Percentiles rank a stretch among this genome's conserved stretches.
These are phyloP conservation scores for Drosophila athabasca DNA, from an alignment of 1,140 invertebrate species.

Conservation along the genomic window DNA sequence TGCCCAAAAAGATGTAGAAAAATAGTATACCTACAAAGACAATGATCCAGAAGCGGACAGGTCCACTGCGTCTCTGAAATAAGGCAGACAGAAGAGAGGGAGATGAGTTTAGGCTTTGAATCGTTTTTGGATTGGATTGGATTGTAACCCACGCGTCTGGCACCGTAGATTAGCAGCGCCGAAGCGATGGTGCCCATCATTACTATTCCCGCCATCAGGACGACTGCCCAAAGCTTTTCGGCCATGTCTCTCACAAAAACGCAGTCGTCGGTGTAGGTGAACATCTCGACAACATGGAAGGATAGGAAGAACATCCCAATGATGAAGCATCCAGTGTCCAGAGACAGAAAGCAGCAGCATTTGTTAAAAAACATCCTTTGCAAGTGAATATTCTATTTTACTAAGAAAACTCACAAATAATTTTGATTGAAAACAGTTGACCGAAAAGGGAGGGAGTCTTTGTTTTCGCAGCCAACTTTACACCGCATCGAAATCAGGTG, in stretches of 20 bases:
- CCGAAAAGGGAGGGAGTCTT: not conserved
- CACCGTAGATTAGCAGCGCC: constrained; percentile 3
- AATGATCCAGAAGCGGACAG: too few species aligned
- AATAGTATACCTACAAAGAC: too few species aligned
- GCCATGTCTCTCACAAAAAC: constrained; percentile 42
- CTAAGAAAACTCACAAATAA: constrained; percentile 5
- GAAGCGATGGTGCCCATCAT: constrained; percentile 20
- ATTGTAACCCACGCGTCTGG: too few species aligned
- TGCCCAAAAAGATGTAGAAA: too few species aligned
- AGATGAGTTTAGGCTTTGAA: too few species aligned
- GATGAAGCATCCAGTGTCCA: constrained; percentile 31
- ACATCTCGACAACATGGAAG: constrained; percentile 46
- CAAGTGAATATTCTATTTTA: not conserved
- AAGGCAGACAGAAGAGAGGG: too few species aligned
- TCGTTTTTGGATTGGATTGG: too few species aligned
- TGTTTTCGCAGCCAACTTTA: not conserved
- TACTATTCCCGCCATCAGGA: constrained; percentile 15
- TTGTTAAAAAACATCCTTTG: constrained; percentile 23
- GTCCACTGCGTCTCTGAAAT: too few species aligned
- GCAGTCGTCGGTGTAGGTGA: constrained; percentile 22
- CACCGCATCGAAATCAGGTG: too few species aligned
- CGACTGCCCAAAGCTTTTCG: constrained; percentile 17
- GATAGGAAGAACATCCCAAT: constrained; percentile 32
- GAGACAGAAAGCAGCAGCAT: constrained; percentile 40
- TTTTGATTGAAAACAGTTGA: constrained; percentile 28